Base-by-base conservation (phyloP, 2,888 invertebrate species). In the Cotesia congregata region DNA sequence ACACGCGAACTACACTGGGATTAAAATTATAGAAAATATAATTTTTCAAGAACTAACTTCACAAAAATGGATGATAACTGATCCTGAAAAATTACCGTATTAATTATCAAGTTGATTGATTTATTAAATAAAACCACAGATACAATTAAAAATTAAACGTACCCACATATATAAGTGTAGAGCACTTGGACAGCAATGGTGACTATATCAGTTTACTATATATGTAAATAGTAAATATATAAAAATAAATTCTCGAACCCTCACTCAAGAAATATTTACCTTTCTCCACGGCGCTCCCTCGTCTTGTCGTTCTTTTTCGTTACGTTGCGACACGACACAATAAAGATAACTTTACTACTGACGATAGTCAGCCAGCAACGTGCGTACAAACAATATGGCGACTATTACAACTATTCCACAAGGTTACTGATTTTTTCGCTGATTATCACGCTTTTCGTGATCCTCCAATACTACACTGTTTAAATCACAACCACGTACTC, bases 371-470 rank as follows among this genome's bases (percentile, higher is more conserved):
- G 65, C 79, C 74, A 80, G 79, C 84, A 85, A 85, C 85, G 85
- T 86, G 85, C 82, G 83, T 83, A 82, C 82, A 83, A 84, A 85
- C 83, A 88, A 87, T 85, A 86, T 86, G 86, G 87, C 85, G 83
- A 81, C 82, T 50, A 61, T 40, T 60, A 85, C 83, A 82, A 82
- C 82, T 64, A 74, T 65, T 69, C 41, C 78, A 80, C 82, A 80
- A 81, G 81, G 78, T 81, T 82, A 79, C 83, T 83, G 83, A 86
- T 86, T 86, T 85, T 83, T 83, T 82, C 83, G 83, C 84, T 85
- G 83, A 85, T 84, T 82, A 84, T 83, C 86, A 50, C 50, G 39
- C 80, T 77, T 75, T 76, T 77, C 82, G 65, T 17, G 61, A 20
- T 61, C 70, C 67, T 61, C 62, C 50, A 77, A 80, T 82, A 82